Evolutionary conservation across 2,113 vertebrate species (phyloP).

Genomic region (Hemiscyllium ocellatum): DNA sequence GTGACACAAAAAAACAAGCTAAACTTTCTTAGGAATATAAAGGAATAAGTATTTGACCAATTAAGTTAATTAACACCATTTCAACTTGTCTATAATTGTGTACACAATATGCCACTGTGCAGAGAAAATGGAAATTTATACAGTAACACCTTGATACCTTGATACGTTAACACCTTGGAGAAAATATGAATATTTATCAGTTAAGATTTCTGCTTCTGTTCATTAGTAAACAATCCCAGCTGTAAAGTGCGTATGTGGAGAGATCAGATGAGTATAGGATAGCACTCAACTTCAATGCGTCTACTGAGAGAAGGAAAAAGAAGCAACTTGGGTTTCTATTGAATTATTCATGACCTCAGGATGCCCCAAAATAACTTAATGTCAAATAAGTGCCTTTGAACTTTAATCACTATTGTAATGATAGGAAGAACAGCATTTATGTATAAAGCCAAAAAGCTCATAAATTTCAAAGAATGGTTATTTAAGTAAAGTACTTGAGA

Average conservation of each 20-base stretch:
- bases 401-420: neutral
- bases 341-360: neutral
- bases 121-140: neutral
- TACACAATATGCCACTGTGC: neutral
- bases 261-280: neutral
- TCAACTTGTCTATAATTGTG: neutral
- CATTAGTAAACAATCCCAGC: neutral
- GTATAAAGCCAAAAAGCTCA: neutral
- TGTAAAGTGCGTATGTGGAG: neutral
- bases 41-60: neutral
- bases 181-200: neutral
- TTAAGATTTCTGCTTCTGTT: neutral
- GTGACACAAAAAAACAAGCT: neutral
- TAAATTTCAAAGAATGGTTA: neutral
- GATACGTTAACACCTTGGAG: neutral
- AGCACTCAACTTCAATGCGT: neutral
- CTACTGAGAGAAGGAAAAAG: neutral
- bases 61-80: slow-evolving; percentile 25
- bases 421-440: neutral
- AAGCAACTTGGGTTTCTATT: neutral
- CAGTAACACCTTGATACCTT: neutral
- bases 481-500: neutral
- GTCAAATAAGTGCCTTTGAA: neutral
- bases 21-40: neutral
- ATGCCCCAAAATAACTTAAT: neutral